These are phyloP conservation scores for Thalassarche chlororhynchos DNA, from an alignment of 2,113 vertebrate species.

Conservation along the genomic window DNA sequence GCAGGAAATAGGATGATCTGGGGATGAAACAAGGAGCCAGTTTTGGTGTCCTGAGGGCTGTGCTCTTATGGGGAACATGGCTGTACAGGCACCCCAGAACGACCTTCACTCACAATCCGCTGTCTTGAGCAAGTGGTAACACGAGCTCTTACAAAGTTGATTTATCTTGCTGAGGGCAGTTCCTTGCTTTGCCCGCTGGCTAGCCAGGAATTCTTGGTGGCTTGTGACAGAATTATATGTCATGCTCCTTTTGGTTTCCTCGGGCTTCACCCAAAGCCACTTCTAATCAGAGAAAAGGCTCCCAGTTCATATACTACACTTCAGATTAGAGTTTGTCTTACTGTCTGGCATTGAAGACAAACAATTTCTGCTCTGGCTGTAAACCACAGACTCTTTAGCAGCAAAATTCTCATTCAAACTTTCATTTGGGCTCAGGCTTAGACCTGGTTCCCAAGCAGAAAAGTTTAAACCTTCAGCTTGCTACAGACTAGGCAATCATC, in stretches of 20 bases:
- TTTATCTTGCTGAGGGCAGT: background rate
- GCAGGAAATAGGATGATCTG: background rate
- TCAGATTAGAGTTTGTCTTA: background rate
- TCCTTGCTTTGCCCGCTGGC: background rate
- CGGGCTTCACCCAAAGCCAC: background rate
- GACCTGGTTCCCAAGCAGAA: background rate
- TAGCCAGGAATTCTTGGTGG: conserved; percentile 12
- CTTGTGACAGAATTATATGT: background rate
- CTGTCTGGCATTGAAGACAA: background rate
- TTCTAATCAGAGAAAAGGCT: background rate
- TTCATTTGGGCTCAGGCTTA: background rate
- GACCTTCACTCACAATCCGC: background rate
- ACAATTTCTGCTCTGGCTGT: background rate
- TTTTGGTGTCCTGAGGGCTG: background rate
- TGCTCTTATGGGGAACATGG: fast-evolving
- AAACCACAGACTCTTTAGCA: background rate
- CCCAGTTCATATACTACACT: background rate
- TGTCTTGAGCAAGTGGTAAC: background rate
- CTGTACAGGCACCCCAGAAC: background rate
- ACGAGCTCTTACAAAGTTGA: background rate
- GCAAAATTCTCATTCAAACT: background rate
- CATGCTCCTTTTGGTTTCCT: background rate
- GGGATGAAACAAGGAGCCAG: background rate
- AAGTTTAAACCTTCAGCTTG: background rate
- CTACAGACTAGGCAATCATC: background rate